Conservation (phyloP, 2,797 vertebrate genomes). For the Phrynocephalus vlangalii region DNA sequence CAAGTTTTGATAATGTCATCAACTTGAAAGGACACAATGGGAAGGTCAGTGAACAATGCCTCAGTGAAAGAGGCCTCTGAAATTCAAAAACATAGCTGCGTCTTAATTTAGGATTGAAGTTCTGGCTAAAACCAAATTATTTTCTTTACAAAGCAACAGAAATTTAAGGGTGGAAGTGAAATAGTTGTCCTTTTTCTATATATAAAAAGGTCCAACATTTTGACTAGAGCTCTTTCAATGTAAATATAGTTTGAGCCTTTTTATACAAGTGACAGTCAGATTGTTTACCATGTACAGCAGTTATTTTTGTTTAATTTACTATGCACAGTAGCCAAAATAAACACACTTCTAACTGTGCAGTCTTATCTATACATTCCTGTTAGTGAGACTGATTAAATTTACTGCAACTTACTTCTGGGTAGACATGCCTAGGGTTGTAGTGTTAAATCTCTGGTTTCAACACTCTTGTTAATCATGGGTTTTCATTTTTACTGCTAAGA, state of each 20-base stretch:
- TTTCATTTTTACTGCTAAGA: not conserved
- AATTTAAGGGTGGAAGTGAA: slow-evolving; percentile 28
- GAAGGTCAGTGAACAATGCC: slow-evolving; percentile 82
- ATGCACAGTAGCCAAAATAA: not conserved
- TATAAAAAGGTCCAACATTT: not conserved
- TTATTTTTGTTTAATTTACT: not conserved
- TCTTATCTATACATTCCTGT: not conserved
- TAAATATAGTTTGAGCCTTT: not conserved
- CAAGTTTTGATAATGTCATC: slow-evolving; percentile 87
- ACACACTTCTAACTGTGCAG: not conserved
- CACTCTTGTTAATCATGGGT: not conserved
- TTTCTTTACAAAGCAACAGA: slow-evolving; percentile 7
- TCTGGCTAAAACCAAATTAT: not conserved
- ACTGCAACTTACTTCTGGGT: not conserved
- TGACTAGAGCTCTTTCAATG: not conserved
- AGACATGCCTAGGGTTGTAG: not conserved
- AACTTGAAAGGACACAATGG: slow-evolving; percentile 94
- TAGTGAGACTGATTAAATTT: not conserved
- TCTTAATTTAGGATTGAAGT: not conserved
- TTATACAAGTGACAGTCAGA: not conserved
- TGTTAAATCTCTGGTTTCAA: not conserved
- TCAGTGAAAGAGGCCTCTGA: slow-evolving; percentile 31
- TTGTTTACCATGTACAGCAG: not conserved
- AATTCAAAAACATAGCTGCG: not conserved
- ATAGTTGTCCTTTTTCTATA: not conserved